Base-by-base conservation (phyloP, 2,888 invertebrate genomes). In the Clitarchus hookeri region DNA sequence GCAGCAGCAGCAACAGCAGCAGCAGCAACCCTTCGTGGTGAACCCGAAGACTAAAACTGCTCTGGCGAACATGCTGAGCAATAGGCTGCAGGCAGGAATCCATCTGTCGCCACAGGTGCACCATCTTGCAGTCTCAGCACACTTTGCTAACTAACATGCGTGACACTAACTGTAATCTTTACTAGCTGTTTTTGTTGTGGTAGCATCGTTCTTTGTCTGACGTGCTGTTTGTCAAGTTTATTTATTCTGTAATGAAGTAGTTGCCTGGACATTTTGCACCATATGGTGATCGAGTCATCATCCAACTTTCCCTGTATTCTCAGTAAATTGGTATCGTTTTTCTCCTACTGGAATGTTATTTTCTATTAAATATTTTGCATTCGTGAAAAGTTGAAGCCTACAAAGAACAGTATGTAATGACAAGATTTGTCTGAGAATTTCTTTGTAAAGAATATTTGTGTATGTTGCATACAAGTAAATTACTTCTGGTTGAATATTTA, bases 21-120 rank as follows among this genome's bases (percentile, higher is more conserved):
- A 11, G n/a, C 65, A 65, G 16, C 65, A 65, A 19, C 65, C 87
- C 25, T 90, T 95, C 87, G 93, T 96, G 79, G 97, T 97, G 85
- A 96, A 96, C 90, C 95, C 96, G 0, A 97, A 97, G 92, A 97
- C 98, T 6, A 99, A 98, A 93, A 98, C 98, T 0, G 98, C 98
- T 0, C 93, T 99, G 86, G 98, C 98, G 25, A 98, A 98, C 91
- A 97, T 98, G 96, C 93, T 98, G 87, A 98, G 96, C 90, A 98
- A 95, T 90, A 94, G 98, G 84, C 91, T 96, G 86, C 95, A 95
- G 90, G 90, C 90, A 85, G 88, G 88, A 23, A 86, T 84, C n/a
- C 85, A 86, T 77, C 84, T 87, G 65, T 87, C 87, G n/a, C 87
- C 88, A 65, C 88, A 87, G 85, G 65, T 65, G 65, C 65, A 8